These are phyloP conservation scores for Triops longicaudatus DNA, from an alignment of 1,140 invertebrate genomes.

Conservation along the genomic window DNA sequence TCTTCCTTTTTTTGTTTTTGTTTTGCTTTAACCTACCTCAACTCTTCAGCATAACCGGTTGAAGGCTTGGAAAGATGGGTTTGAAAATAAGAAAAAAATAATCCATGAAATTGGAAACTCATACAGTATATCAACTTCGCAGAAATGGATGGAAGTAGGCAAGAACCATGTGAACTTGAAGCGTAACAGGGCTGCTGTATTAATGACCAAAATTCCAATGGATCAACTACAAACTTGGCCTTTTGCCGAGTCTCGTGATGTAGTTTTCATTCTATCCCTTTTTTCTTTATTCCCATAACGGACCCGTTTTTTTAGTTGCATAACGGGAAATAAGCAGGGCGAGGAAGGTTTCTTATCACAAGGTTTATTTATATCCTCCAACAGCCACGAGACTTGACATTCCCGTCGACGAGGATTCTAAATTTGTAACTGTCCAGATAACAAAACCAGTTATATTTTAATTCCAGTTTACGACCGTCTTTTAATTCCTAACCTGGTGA, in stretches of 20 bases:
- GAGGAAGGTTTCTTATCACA: slow-evolving; percentile 6
- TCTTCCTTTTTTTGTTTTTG: neutral
- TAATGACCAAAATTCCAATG: neutral
- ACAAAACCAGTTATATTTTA: neutral
- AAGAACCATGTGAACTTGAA: neutral
- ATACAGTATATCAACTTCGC: neutral
- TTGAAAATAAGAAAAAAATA: neutral
- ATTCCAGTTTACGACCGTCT: neutral
- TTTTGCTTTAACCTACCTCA: neutral
- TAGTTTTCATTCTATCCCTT: neutral
- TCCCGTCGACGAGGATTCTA: neutral
- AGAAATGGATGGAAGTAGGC: neutral
- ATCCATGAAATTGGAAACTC: neutral
- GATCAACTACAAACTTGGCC: neutral
- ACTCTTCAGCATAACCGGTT: neutral
- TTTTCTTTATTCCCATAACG: neutral
- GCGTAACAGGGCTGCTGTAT: neutral
- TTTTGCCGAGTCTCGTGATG: neutral
- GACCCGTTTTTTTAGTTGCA: neutral
- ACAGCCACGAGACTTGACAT: slow-evolving; percentile 6
- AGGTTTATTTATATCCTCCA: neutral
- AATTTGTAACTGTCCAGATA: slow-evolving; percentile 4
- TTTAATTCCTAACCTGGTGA: neutral
- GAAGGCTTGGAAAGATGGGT: neutral
- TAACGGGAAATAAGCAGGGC: neutral